Evolutionary conservation across 30 jellyfish, hydroid and myxozoan species (phyloP), one percentile per base, ranked within the genome.

Genomic region (Aurelia coerulea): DNA sequence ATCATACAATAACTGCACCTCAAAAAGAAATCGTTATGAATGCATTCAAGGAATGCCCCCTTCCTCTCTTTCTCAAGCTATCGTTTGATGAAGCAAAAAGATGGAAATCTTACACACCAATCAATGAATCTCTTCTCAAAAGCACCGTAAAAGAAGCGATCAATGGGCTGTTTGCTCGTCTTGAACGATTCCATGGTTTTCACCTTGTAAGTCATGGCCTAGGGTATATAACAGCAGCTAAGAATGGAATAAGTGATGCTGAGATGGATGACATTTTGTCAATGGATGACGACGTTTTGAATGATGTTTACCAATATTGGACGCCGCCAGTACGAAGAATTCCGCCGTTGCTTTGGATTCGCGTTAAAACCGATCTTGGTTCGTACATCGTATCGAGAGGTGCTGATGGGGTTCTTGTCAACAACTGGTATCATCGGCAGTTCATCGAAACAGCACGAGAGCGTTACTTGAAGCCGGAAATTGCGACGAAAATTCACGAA

Each of bases 231-330:
- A 87, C 98, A 10, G 94, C 95, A 16, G 79, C 98, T 14, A 89
- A 86, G 68, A 84, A 86, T 68, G 98, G 98, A 10, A 79, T 92
- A 39, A 69, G 92, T 13, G 98, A 92, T 46, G 96, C 96, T 16
- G 98, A 92, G 66, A 68, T 92, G 10, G 98, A 92, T 70, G 98
- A 92, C 56, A 19, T 92, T 18, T 69, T 92, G 53, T 92, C 98
- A 31, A 80, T 92, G 50, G 98, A 92, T 50, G 98, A 92, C 68
- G 97, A 86, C 10, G 98, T 92, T 3, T 62, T 92, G 41, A 92
- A 92, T 59, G 98, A 92, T 64, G 98, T 92, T 32, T 92, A 92
- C 64, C 98, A 92, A 77, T 92, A 92, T 83, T 92, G 98, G 98
- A 87, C 97, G 35, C 98, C 98, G 49, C 98, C 98, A 10, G 79